Evolutionary conservation across 2,888 invertebrate species (phyloP), one percentile per base, ranked within the genome.

Genomic region (Mallateleia sp.): DNA sequence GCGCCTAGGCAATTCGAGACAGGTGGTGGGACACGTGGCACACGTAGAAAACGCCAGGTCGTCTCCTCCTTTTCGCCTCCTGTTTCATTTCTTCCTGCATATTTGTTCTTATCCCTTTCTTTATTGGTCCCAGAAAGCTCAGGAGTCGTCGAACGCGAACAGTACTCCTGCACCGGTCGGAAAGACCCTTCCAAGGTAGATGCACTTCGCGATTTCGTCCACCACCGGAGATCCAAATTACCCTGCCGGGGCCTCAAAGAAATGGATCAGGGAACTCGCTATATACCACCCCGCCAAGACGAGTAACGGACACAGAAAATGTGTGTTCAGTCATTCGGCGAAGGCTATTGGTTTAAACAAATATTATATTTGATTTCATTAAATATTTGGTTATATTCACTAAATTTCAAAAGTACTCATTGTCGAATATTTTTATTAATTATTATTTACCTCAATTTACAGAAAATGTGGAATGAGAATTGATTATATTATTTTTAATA

Each of bases 21-120:
- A 85, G 85, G 85, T 85, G 85, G 79, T 74, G 56, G 69, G 74
- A 80, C 85, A 85, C 85, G 85, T 85, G 85, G 79, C 85, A 85
- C 85, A 72, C 85, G 85, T 75, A 85, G 79, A 85, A 74, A 80
- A 79, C 52, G 79, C 79, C 72, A 72, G 72, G 60, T 67, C 62
- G 84, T 25, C 80, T 85, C 74, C 69, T 67, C 75, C 80, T 85
- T 67, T 24, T n/a, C 67, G 66, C 54, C 72, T 58, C 60, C 42
- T 64, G 74, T 75, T 69, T 75, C 50, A 14, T 67, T 80, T 42
- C 80, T 74, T 74, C 75, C 64, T 69, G 69, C 69, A 38, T 47
- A 15, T 38, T 56, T 32, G 25, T 50, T 75, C 75, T 74, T 82
- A 64, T 50, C 50, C 75, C 75, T 82, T 82, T 67, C 67, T 45